Conservation (phyloP, 2,888 invertebrate species). For the Pseudococcus jackbeardsleyi region DNA sequence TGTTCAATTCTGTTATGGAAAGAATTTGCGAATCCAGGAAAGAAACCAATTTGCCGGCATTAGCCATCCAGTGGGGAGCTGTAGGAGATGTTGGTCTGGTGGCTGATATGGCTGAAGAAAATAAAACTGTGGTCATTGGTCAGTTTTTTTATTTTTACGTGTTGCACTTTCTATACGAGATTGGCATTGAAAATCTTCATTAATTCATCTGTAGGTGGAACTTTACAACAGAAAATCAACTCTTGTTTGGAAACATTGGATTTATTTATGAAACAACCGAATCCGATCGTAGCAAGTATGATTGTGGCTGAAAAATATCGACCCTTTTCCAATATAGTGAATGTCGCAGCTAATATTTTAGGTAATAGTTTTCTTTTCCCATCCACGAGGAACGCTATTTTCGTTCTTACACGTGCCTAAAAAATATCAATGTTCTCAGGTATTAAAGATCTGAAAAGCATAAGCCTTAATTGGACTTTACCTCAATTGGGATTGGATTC, state of each 20-base stretch:
- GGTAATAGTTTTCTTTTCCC: slow-evolving; percentile 68
- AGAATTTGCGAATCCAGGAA: slow-evolving; percentile 93
- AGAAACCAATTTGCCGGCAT: slow-evolving; percentile 79
- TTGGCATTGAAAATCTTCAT: slow-evolving; percentile 68
- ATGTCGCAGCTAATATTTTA: slow-evolving; percentile 73
- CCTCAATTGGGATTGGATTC: slow-evolving; percentile 97
- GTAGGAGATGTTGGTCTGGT: slow-evolving; percentile 85
- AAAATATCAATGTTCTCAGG: slow-evolving; percentile 68
- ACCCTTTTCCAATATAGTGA: slow-evolving; percentile 70
- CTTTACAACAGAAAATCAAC: slow-evolving; percentile 86
- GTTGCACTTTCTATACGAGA: neutral
- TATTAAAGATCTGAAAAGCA: slow-evolving; percentile 78
- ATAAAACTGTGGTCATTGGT: neutral
- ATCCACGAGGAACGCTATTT: slow-evolving; percentile 74
- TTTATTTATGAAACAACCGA: slow-evolving; percentile 76
- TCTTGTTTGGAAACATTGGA: slow-evolving; percentile 82
- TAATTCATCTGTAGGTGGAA: slow-evolving; percentile 78
- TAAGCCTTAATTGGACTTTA: slow-evolving; percentile 80
- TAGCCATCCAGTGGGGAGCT: slow-evolving; percentile 94
- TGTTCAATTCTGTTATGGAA: slow-evolving; percentile 81
- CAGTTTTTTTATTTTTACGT: neutral
- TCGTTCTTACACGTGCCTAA: slow-evolving; percentile 66
- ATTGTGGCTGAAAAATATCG: slow-evolving; percentile 87
- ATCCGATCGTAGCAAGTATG: slow-evolving; percentile 82
- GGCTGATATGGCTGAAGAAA: slow-evolving; percentile 74